A percentile compares a stretch with the other conserved stretches of the same genome.
Evolutionary conservation across 2,113 vertebrate species (phyloP).

Genomic region (Grus americana): DNA sequence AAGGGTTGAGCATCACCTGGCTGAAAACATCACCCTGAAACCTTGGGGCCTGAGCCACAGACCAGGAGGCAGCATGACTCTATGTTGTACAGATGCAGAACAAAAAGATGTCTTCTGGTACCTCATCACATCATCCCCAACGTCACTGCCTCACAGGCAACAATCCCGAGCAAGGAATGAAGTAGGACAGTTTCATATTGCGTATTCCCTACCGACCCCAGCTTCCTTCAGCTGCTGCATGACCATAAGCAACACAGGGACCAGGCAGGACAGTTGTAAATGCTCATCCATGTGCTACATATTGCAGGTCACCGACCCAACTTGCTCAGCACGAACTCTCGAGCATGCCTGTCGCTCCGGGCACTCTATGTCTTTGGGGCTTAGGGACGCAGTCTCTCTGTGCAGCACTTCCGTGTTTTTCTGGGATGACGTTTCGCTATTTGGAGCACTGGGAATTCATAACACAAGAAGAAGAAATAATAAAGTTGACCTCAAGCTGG

Average conservation of each 20-base stretch:
- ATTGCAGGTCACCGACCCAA: background rate
- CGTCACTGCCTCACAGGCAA: background rate
- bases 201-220: background rate
- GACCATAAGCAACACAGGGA: background rate
- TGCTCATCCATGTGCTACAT: background rate
- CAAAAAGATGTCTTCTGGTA: background rate
- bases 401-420: background rate
- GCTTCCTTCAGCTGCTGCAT: background rate
- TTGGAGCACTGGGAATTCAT: background rate
- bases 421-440: background rate
- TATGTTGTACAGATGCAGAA: background rate
- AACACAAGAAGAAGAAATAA: background rate
- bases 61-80: background rate
- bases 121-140: background rate
- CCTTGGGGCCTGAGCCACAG: background rate
- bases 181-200: background rate
- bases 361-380: background rate
- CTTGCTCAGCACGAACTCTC: background rate
- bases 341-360: fast-evolving
- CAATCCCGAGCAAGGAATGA: background rate
- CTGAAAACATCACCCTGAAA: background rate
- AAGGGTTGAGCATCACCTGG: background rate
- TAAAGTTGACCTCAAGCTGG: background rate
- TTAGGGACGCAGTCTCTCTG: background rate
- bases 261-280: background rate